Conservation (phyloP, 2,113 vertebrate species). For the Choloepus hoffmanni region DNA sequence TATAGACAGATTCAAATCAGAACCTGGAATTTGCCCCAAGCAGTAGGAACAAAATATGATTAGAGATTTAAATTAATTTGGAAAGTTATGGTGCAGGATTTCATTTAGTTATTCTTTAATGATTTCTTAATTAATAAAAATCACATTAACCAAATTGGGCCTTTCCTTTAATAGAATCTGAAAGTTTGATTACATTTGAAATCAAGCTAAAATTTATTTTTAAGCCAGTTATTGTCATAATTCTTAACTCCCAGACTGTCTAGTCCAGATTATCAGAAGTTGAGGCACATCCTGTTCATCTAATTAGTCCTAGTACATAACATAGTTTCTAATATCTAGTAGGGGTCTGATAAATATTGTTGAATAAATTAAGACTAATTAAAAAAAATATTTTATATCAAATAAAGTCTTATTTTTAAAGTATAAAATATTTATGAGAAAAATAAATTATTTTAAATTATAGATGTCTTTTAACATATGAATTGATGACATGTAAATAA, state of each 20-base stretch:
- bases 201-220: conserved; percentile 79
- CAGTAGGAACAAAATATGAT: conserved; percentile 66
- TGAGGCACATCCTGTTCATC: not conserved
- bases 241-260: conserved; percentile 66
- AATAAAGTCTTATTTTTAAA: conserved; percentile 61
- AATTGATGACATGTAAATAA: not conserved
- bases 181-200: conserved; percentile 81
- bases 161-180: conserved; percentile 68
- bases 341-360: not conserved
- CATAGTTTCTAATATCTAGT: not conserved
- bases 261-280: conserved; percentile 61
- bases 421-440: not conserved
- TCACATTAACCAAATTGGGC: conserved; percentile 77
- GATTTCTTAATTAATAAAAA: conserved; percentile 86
- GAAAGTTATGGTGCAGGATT: conserved; percentile 61
- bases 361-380: conserved; percentile 11
- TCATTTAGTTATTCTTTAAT: conserved; percentile 79
- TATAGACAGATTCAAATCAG: conserved; percentile 64
- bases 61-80: conserved; percentile 80
- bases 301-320: not conserved
- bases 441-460: conserved; percentile 51
- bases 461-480: not conserved
- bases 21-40: conserved; percentile 66
- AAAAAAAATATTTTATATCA: not conserved
- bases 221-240: conserved; percentile 65